Evolutionary conservation across 1,140 invertebrate species (phyloP).

Genomic region (Aphis craccivora): DNA sequence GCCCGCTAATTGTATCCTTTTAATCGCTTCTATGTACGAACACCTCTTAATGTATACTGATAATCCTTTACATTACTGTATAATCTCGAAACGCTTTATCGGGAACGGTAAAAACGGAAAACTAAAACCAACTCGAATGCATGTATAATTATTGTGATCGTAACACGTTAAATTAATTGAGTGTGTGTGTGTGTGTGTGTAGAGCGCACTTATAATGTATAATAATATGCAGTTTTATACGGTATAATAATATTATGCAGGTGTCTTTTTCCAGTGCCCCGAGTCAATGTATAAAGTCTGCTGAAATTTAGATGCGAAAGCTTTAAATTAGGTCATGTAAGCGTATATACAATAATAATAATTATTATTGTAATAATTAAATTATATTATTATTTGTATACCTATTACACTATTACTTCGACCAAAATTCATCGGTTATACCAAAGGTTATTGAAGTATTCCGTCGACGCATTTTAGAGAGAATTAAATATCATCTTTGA

Average conservation of each 20-base stretch:
- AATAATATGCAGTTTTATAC: neutral
- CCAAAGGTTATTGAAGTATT: neutral
- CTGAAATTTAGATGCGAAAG: neutral
- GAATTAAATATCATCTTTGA: neutral
- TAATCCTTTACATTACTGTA: neutral
- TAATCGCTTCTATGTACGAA: neutral
- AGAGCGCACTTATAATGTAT: neutral
- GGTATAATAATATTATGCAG: neutral
- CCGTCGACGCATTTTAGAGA: neutral
- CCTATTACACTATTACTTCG: too few relatives aligned
- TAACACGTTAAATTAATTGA: neutral
- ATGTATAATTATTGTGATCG: neutral
- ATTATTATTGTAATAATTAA: too few relatives aligned
- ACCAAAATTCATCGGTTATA: too few relatives aligned
- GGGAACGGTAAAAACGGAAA: neutral
- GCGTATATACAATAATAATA: neutral
- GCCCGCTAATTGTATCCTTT: neutral
- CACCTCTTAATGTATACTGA: neutral
- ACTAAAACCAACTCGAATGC: neutral
- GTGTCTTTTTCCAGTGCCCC: neutral
- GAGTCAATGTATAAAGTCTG: neutral
- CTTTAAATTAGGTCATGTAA: neutral
- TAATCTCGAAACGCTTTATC: neutral
- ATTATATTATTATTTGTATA: too few relatives aligned
- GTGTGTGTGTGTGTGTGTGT: neutral